Percentiles rank a stretch among this genome's conserved stretches.
Conservation (phyloP, 2,888 invertebrate genomes). For the Amphipyra berbera region DNA sequence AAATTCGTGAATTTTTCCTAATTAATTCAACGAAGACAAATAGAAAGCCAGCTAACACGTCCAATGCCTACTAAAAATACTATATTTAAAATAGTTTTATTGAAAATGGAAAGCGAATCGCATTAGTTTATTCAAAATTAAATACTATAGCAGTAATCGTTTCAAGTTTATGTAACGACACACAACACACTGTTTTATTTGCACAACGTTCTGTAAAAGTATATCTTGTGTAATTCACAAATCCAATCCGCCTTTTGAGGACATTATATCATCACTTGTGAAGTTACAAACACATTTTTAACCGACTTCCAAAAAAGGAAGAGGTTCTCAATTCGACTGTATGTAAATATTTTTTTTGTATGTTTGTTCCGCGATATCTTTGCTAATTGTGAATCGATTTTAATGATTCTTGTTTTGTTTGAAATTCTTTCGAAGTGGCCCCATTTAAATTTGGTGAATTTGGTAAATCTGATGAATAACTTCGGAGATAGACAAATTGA, state of each 20-base stretch:
- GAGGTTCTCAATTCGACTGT: no score
- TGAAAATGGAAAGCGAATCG: conserved; percentile 42
- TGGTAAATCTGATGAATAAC: no score
- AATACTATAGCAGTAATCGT: conserved; percentile 26
- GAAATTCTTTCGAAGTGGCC: no score
- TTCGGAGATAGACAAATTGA: no score
- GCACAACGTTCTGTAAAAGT: conserved; percentile 56
- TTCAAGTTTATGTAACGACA: conserved; percentile 47
- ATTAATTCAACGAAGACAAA: background rate
- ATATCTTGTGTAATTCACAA: conserved; percentile 38
- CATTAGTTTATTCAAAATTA: conserved; percentile 36
- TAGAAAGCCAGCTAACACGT: conserved; percentile 23
- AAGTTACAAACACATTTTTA: background rate
- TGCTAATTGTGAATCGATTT: no score
- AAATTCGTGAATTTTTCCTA: background rate
- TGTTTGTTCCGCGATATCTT: no score
- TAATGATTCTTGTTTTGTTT: no score
- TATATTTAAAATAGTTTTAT: background rate
- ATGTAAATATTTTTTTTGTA: no score
- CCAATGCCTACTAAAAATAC: background rate
- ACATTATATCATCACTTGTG: conserved; percentile 36
- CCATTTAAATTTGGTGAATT: no score
- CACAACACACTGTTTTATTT: conserved; percentile 44
- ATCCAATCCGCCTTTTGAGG: conserved; percentile 5
- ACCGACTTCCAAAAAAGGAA: no score